Evolutionary conservation across 2,888 invertebrate species (phyloP), one percentile per base, ranked within the genome.

Genomic region (Drosophila subsilvestris): DNA sequence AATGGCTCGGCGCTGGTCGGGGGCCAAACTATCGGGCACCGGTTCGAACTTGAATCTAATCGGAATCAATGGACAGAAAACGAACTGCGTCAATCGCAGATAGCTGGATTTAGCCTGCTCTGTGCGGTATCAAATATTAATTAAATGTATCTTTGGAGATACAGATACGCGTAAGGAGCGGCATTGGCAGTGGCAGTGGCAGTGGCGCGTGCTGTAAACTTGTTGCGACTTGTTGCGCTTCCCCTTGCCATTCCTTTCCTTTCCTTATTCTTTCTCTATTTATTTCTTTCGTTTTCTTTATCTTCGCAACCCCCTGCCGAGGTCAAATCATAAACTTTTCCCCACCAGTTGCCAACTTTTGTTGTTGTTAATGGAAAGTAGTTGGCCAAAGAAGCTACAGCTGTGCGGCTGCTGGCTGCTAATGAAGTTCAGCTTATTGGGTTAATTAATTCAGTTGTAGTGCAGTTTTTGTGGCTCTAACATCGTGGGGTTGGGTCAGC

Each of bases 401-500:
- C 14, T 37, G 37, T 7, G 50, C 18, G 3, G 9, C 1, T 9
- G 22, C 20, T 49, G 50, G 59, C 45, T 47, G 61, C 76, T 82
- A 88, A 82, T 82, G 69, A 88, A 79, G 76, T 75, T 68, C 57
- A 53, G 62, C 63, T 75, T 69, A 71, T 79, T 75, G 71, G 48
- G 57, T 70, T 86, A 83, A 85, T 85, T 88, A 88, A 88, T 80
- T 75, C 69, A 60, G 71, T 76, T 63, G 53, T 65, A 59, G 60
- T 54, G 68, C 68, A 57, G 73, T 73, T 62, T 63, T 68, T 60
- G 43, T 45, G 57, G 9, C 66, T 45, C 44, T 37, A 68, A 57
- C 51, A 58, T 37, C 37, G n/a, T n/a, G n/a, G n/a, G 14, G 14
- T 14, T 7, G 14, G 14, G 14, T 14, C 2, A 6, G 14, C 1